Base-by-base conservation (phyloP, 2,888 invertebrate species). In the Steinernema carpocapsae region DNA sequence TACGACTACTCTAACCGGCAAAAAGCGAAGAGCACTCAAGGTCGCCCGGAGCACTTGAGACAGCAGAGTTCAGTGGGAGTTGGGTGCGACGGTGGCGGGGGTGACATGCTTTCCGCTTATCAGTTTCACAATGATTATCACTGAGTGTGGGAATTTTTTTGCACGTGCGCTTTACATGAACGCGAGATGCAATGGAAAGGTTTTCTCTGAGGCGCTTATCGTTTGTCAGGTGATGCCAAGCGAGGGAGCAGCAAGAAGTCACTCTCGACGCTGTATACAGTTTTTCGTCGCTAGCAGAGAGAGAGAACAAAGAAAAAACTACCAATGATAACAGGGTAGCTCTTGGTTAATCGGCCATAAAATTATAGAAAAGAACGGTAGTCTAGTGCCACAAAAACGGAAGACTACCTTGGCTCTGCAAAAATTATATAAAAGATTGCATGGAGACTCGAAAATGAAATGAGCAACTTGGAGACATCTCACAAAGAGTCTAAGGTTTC, bases 161-260 rank as follows among this genome's bases (percentile, higher is more conserved):
- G 32, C 64, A 64, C 64, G 64, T 64, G 64, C 64, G 7, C 26
- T n/a, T 32, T 64, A 17, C 64, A 26, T 64, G 64, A 29, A 64
- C 17, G 26, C 64, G 29, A 6, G 37, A 19, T 64, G 64, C 32
- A 29, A 10, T 1, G 12, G n/a, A 7, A 64, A 32, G 32, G 32
- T 64, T n/a, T 64, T 64, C 32, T 12, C 24, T 19, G 14, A 24
- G 26, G 26, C 56, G 56, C 56, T 56, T 56, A 56, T 56, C 56
- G 56, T 22, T 56, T 24, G 24, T 56, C 56, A 56, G 56, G 56
- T 56, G 56, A 56, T 56, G 56, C 26, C 6, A 24, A 56, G 32
- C 6, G 7, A 14, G 7, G 2, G 12, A 64, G 22, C 52, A 10
- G 12, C 64, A 26, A 64, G 64, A 26, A 37, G 17, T 6, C 64